A percentile compares a stretch with the other conserved stretches of the same genome.
Conservation (phyloP, 2,888 invertebrate species). For the Brachycybe producta region DNA sequence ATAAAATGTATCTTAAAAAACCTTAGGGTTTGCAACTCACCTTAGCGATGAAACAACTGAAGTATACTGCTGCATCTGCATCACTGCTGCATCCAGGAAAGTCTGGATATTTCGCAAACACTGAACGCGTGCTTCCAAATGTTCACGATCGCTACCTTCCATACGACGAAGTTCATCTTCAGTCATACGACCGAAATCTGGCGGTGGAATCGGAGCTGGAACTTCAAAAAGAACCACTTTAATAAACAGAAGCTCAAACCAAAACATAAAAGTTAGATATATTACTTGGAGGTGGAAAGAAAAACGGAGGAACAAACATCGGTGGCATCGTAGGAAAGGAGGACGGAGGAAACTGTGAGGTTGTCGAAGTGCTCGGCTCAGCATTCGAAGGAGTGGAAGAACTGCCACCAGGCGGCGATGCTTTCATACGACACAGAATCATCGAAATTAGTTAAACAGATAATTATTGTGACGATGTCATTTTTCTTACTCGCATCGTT, state of each 20-base stretch:
- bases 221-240: conserved; percentile 27
- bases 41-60: conserved; percentile 33
- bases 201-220: conserved; percentile 31
- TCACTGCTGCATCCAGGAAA: conserved; percentile 81
- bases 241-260: background rate
- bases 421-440: background rate
- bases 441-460: no score
- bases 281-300: conserved; percentile 40
- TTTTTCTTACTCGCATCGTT: no score
- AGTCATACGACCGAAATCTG: conserved; percentile 51
- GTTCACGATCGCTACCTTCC: conserved; percentile 77
- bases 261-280: conserved; percentile 15
- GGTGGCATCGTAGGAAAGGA: conserved; percentile 34
- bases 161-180: conserved; percentile 71
- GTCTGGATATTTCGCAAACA: conserved; percentile 70
- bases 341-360: conserved; percentile 16
- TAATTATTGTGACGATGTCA: no score
- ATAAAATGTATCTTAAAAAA: no score
- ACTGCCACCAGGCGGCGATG: background rate
- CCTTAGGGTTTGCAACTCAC: no score
- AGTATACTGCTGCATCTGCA: conserved; percentile 89
- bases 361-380: conserved; percentile 1
- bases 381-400: conserved; percentile 11
- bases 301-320: conserved; percentile 42
- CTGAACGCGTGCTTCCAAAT: conserved; percentile 81